These are phyloP conservation scores for Centropus bengalensis DNA, from an alignment of 2,113 vertebrate species.

Conservation along the genomic window DNA sequence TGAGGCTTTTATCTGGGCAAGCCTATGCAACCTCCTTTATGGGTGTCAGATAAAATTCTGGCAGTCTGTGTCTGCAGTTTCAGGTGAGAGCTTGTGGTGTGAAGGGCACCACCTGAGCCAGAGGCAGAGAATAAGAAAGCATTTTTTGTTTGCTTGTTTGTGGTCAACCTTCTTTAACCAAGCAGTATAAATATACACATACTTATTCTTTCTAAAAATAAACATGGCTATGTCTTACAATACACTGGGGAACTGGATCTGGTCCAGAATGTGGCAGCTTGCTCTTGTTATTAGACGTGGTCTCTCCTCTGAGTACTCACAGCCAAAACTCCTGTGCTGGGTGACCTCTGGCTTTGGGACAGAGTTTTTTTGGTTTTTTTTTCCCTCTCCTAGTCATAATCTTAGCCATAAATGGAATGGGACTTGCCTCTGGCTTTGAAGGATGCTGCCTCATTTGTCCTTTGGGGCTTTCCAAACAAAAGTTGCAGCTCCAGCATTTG, in stretches of 20 bases:
- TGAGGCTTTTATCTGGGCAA: background rate
- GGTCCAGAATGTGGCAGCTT: slow-evolving; percentile 14
- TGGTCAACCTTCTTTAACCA: background rate
- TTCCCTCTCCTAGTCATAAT: background rate
- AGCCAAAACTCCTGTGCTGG: slow-evolving; percentile 43
- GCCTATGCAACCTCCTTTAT: background rate
- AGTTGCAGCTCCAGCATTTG: background rate
- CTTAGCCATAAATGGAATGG: background rate
- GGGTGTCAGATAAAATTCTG: background rate
- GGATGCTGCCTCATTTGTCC: background rate
- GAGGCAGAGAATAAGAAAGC: background rate
- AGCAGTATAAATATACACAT: background rate
- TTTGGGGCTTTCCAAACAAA: background rate
- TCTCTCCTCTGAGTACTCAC: background rate
- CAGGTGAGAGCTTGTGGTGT: background rate
- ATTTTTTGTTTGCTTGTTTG: background rate
- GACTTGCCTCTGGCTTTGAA: background rate
- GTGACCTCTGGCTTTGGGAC: background rate
- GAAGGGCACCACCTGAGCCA: background rate
- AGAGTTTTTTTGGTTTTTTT: background rate
- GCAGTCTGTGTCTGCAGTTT: background rate
- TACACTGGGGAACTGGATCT: background rate
- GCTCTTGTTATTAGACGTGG: background rate
- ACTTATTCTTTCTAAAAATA: background rate
- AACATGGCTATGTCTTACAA: background rate